Percentiles rank a stretch among this genome's conserved stretches.
Evolutionary conservation across 2,113 vertebrate genomes (phyloP).

Genomic region (Deroptyus accipitrinus): DNA sequence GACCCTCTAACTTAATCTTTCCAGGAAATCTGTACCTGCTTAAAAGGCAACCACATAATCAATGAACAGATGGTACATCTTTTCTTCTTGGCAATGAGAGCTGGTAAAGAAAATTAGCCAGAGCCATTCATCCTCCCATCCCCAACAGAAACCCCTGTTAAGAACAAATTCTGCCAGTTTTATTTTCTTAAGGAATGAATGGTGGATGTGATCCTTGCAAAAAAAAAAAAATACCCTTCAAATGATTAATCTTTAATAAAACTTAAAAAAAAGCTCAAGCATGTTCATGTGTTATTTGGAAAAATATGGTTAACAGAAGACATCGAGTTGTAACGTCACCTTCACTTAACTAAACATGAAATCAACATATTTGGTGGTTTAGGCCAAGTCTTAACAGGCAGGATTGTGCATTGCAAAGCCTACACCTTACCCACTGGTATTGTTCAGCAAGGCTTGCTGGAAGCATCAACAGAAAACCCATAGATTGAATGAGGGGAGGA

Average conservation of each 20-base stretch:
- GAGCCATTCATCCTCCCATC: neutral
- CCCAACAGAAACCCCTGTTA: neutral
- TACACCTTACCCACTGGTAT: neutral
- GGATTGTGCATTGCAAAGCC: neutral
- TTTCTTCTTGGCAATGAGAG: neutral
- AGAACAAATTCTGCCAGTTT: neutral
- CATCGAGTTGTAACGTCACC: neutral
- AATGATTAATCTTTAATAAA: slow-evolving; percentile 13
- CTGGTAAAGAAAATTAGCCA: neutral
- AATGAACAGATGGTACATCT: neutral
- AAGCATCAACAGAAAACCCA: neutral
- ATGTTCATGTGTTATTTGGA: neutral
- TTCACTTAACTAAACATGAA: neutral
- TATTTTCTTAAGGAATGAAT: neutral
- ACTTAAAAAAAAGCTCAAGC: neutral
- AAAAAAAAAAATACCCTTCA: neutral
- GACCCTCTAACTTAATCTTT: neutral
- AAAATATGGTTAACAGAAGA: slow-evolving; percentile 20
- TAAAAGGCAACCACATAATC: neutral
- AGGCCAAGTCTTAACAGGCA: neutral
- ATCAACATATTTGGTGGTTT: neutral
- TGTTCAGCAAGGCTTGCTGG: neutral
- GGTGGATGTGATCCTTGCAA: neutral
- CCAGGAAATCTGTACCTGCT: neutral
- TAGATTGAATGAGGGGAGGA: neutral